These are phyloP conservation scores for Gavialis gangeticus DNA, from an alignment of 2,113 vertebrate genomes.

Conservation along the genomic window DNA sequence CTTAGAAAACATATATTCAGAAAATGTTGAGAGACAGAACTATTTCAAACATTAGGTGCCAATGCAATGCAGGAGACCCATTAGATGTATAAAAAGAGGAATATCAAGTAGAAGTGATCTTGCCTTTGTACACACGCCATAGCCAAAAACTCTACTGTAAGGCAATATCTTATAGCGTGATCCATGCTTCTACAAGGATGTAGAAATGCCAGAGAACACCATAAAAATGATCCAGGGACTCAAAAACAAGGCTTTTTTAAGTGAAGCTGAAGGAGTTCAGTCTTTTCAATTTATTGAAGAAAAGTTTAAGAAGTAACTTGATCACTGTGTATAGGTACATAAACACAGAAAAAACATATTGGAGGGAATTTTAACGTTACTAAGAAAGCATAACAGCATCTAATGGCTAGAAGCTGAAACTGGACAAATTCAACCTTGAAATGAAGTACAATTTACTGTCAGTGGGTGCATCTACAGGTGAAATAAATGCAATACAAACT, in stretches of 20 bases:
- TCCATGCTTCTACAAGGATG: background rate
- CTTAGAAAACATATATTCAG: background rate
- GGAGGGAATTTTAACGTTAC: background rate
- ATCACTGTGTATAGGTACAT: background rate
- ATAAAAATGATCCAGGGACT: background rate
- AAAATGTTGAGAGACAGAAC: background rate
- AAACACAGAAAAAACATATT: background rate
- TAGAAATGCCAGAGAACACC: fast-evolving
- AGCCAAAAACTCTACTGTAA: background rate
- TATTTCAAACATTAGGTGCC: background rate
- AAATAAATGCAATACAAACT: no score
- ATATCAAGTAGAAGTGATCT: background rate
- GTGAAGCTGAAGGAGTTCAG: background rate
- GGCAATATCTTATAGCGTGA: background rate
- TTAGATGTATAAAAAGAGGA: background rate
- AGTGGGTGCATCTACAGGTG: no score
- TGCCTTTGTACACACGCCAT: background rate
- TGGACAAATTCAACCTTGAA: background rate
- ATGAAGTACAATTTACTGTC: background rate
- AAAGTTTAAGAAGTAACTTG: background rate
- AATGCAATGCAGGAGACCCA: background rate
- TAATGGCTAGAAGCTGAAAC: background rate
- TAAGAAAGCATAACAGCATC: background rate
- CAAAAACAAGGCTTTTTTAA: background rate
- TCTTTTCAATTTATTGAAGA: background rate